Evolutionary conservation across 2,888 invertebrate species (phyloP), one percentile per base, ranked within the genome.

Genomic region (Oxyscelio sp.): DNA sequence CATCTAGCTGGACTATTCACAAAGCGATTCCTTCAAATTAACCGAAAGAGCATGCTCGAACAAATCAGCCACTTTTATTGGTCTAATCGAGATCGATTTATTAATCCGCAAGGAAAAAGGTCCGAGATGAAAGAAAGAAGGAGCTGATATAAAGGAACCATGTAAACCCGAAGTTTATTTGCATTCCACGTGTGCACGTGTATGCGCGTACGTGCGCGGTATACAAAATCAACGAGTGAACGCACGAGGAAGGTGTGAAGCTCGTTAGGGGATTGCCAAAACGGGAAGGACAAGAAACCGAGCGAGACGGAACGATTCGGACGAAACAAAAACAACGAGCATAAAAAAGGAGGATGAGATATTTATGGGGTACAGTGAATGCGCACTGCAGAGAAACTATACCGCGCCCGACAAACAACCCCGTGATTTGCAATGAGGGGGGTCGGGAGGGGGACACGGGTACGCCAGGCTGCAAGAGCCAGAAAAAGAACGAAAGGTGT

Each of bases 121-220:
- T 83, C 83, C 85, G 68, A 52, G 52, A 43, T 43, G 21, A 24
- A 21, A 43, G 31, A 17, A 34, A 17, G 15, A 50, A 50, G 50
- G 48, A 50, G 24, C 21, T 34, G 58, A 59, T 40, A 50, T 77
- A 85, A 77, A 83, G 83, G 77, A 77, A 58, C 65, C 83, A 27
- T 83, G 83, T 83, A 83, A 71, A 71, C 50, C 50, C 56, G 50
- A 54, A 70, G 83, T 83, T 77, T 77, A 83, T 83, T 83, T 48
- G 71, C 77, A 82, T 82, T 70, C 79, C 63, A 45, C 34, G 54
- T 70, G 70, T 54, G 81, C 61, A 43, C 56, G 48, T 79, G 65
- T 71, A 79, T 59, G 65, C 52, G 52, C 56, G 54, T 82, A 75
- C 75, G 75, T 82, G 75, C 75, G 40, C 15, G 19, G 68, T 75